Base-by-base conservation (phyloP, 1,140 invertebrate species). In the Neodiprion pinetum region DNA sequence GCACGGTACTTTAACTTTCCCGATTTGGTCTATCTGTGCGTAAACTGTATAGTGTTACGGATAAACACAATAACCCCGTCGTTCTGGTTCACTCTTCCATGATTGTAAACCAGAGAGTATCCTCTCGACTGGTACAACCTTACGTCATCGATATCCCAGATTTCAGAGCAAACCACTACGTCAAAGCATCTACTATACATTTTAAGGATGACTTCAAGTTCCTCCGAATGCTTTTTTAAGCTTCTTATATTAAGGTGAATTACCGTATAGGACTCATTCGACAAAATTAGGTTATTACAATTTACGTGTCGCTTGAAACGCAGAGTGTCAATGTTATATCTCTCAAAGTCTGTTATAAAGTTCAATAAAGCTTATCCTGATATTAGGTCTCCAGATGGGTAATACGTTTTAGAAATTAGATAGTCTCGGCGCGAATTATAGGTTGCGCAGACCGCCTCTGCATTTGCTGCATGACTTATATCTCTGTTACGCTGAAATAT, bases 1-100 rank as follows among this genome's bases (percentile, higher is more conserved):
- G 28, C 21, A 40, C 47, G 47, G 70, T 23, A 40, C 70, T 23
- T 71, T 71, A 23, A 71, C 49, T 40, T 71, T 40, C n/a, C 70
- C 70, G 21, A 71, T n/a, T 71, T 48, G 17, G 14, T 71, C 70
- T 40, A 71, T 49, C 14, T 71, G 70, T 71, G 70, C n/a, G 70
- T 40, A 40, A 71, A 71, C 40, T 1, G 70, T 14, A 71, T 71
- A n/a, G 70, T 48, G 49, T 47, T 14, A 23, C 47, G 17, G 70
- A 71, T 48, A n/a, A 71, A 71, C 14, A 49, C 70, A 9, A 71
- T 40, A 17, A 71, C 40, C 49, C 70, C 70, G 47, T 71, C 70
- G 70, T 71, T 28, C 47, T 47, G 70, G 17, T 68, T 68, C 11
- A 68, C 17, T 68, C 17, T 68, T 10, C 67, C 28, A 11, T 21